A percentile compares a stretch with the other conserved stretches of the same genome.
Conservation (phyloP, 2,888 invertebrate species). For the Noctua comes region DNA sequence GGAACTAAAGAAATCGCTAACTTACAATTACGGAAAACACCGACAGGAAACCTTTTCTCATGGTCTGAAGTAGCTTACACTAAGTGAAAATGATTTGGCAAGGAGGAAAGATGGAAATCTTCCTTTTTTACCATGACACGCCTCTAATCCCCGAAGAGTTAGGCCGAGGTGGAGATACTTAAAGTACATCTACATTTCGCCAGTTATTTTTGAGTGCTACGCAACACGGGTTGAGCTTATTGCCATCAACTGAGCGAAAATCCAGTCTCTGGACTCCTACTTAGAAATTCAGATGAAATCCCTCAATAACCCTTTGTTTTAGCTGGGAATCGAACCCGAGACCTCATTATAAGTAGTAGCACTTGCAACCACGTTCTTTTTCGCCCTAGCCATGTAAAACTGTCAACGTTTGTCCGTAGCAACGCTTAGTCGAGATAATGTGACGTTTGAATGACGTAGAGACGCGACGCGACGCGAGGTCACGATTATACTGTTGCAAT, state of each 20-base stretch:
- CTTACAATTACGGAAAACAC: neutral
- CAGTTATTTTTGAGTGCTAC: neutral
- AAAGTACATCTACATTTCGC: neutral
- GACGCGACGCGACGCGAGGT: slow-evolving; percentile 26
- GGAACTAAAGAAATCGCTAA: neutral
- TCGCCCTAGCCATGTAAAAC: neutral
- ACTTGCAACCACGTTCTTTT: neutral
- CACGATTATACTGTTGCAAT: slow-evolving; percentile 26
- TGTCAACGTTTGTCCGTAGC: slow-evolving; percentile 15
- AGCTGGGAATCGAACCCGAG: neutral
- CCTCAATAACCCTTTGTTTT: neutral
- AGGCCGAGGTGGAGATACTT: neutral
- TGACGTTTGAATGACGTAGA: slow-evolving; percentile 24
- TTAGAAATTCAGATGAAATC: neutral
- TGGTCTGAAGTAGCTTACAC: neutral
- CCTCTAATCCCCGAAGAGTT: neutral
- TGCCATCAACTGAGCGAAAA: neutral
- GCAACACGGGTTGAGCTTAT: neutral
- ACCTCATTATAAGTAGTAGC: neutral
- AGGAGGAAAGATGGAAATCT: neutral
- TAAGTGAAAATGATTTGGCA: neutral
- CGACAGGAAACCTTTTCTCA: neutral
- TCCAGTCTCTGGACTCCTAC: neutral
- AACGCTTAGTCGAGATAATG: slow-evolving; percentile 23
- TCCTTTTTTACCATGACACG: neutral